Percentiles rank a stretch among this genome's conserved stretches.
phyloP scores from a whole-genome alignment of 2,888 invertebrate species.

The Idaea straminata region DNA sequence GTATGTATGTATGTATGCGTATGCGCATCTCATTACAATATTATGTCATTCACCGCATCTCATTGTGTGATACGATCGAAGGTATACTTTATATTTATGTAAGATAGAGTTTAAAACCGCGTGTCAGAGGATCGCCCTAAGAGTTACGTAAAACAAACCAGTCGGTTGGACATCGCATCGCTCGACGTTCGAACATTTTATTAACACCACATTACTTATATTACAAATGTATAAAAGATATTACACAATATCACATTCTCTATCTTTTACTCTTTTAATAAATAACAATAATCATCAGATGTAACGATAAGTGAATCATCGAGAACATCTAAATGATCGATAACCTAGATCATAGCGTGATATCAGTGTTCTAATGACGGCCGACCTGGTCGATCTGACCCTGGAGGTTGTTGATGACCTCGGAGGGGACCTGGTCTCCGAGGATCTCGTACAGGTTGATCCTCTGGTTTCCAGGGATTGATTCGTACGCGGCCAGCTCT shows the following conservation, averaged over 20 bases:
- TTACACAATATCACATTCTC: constrained; percentile 73
- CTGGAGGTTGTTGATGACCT: constrained; percentile 93
- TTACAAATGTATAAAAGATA: constrained; percentile 71
- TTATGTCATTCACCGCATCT: constrained; percentile 32
- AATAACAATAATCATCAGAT: constrained; percentile 42
- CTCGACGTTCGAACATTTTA: constrained; percentile 48
- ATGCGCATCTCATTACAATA: constrained; percentile 30
- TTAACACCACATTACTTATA: constrained; percentile 57
- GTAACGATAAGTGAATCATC: constrained; percentile 23
- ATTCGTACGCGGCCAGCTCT: constrained; percentile 91
- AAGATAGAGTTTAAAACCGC: constrained; percentile 34
- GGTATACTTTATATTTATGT: constrained; percentile 30
- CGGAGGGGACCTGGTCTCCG: constrained; percentile 91
- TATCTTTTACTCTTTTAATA: constrained; percentile 58
- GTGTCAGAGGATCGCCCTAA: constrained; percentile 32
- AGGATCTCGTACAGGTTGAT: constrained; percentile 92
- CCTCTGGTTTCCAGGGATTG: constrained; percentile 91
- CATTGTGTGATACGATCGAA: constrained; percentile 21
- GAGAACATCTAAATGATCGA: neutral
- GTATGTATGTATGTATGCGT: constrained; percentile 7
- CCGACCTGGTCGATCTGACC: constrained; percentile 92
- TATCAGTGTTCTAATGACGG: constrained; percentile 60
- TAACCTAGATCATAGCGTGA: constrained; percentile 12
- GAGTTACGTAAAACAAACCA: constrained; percentile 54
- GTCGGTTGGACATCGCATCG: constrained; percentile 41